phyloP scores from a whole-genome alignment of 1,140 invertebrate genomes.

The Centruroides sculpturatus region DNA sequence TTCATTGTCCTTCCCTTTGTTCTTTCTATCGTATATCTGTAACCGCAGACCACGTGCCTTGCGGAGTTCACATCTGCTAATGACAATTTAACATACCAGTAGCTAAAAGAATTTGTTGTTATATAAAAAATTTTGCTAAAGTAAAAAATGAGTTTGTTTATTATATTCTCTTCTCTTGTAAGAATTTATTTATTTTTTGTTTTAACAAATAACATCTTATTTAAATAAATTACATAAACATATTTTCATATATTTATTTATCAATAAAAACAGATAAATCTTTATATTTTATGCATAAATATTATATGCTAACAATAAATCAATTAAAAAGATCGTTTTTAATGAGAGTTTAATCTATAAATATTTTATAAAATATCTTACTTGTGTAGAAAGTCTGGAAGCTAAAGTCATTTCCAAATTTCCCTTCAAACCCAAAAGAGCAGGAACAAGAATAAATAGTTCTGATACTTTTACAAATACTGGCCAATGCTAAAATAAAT shows the following conservation, averaged over 20 bases:
- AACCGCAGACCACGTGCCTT: too few relatives aligned
- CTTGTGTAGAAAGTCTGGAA: conserved; percentile 69
- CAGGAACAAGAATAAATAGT: conserved; percentile 83
- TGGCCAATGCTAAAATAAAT: conserved; percentile 51
- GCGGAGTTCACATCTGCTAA: too few relatives aligned
- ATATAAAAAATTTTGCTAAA: too few relatives aligned
- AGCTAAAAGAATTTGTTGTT: too few relatives aligned
- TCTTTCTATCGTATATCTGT: too few relatives aligned
- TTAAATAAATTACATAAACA: too few relatives aligned
- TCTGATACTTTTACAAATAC: conserved; percentile 74
- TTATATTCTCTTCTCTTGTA: too few relatives aligned
- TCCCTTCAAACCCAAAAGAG: conserved; percentile 83
- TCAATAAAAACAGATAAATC: neutral
- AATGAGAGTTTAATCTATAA: neutral
- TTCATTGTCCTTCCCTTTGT: too few relatives aligned
- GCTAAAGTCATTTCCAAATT: conserved; percentile 97
- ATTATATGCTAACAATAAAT: neutral
- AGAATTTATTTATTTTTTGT: too few relatives aligned
- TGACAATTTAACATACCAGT: too few relatives aligned
- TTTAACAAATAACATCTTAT: too few relatives aligned
- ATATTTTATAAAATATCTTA: neutral
- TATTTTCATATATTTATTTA: neutral
- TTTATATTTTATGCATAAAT: neutral
- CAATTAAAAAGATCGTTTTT: neutral
- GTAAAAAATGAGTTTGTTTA: too few relatives aligned